Evolutionary conservation across 2,113 vertebrate species (phyloP), one percentile per base, ranked within the genome.

Genomic region (Carettochelys insculpta): DNA sequence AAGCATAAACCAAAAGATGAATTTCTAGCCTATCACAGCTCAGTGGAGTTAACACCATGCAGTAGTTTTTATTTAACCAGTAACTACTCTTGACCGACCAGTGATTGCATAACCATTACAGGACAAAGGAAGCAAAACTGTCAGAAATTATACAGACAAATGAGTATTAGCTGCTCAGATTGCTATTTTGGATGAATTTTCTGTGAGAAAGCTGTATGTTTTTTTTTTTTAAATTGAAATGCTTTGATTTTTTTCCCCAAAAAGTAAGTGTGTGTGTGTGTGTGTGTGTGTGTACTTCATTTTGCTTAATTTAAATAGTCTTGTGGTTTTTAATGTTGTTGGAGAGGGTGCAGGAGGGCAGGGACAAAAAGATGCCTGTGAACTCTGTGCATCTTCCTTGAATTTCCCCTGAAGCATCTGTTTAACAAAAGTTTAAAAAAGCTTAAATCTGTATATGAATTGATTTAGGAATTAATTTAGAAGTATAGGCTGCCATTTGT

Each of bases 391-490:
- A 86, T 16, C 92, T 94, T 84, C 94, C 84, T 96, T 81, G 81
- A 94, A 88, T 96, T 96, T 95, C 89, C n/a, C 84, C 92, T 91
- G 86, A 93, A 88, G 94, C 95, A 78, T 96, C 92, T 96, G 75
- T 95, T 87, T 93, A 75, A 22, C 24, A 75, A 43, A 31, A 95
- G 93, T n/a, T n/a, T n/a, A 11, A 96, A 93, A 95, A 97, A 97
- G 95, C 95, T 97, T 97, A 96, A 97, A 97, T 96, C 97, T 98
- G 97, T 98, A 97, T 94, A 97, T 94, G 43, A 95, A 90, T 94
- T 96, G 96, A 97, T 97, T 95, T 98, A 98, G 98, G 97, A 97
- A 93, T 97, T 97, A 97, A 97, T 98, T 97, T 98, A 98, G 98
- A 97, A 95, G 92, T 94, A 98, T 97, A 98, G 97, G 97, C 98